Evolutionary conservation across 2,113 vertebrate genomes (phyloP).

Genomic region (Athene noctua): DNA sequence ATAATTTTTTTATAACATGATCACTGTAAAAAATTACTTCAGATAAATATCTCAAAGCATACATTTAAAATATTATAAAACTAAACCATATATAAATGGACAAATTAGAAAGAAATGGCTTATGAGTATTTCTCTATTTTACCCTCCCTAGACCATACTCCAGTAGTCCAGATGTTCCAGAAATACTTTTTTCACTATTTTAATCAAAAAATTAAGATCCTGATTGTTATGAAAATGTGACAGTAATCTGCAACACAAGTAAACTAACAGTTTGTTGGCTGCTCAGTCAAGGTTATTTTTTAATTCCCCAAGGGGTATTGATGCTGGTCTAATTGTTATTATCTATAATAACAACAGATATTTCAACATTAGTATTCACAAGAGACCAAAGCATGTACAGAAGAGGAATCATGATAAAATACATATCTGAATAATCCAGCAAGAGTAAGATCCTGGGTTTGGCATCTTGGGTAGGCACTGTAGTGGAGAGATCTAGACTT

Average conservation of each 20-base stretch:
- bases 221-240: background rate
- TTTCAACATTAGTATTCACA: background rate
- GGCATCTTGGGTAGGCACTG: background rate
- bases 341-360: background rate
- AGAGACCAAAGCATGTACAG: rapidly evolving
- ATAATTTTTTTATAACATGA: background rate
- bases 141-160: background rate
- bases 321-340: background rate
- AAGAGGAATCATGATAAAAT: background rate
- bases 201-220: background rate
- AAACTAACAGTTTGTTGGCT: background rate
- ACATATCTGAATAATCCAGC: background rate
- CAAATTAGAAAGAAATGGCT: background rate
- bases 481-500: background rate
- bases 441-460: background rate
- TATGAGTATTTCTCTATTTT: background rate
- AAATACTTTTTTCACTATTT: background rate
- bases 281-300: background rate
- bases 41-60: background rate
- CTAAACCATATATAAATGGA: background rate
- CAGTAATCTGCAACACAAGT: background rate
- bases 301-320: background rate
- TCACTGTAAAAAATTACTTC: background rate
- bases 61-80: background rate
- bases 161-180: background rate